Evolutionary conservation across 2,888 invertebrate genomes (phyloP).

Genomic region (Brachylomia viminalis): DNA sequence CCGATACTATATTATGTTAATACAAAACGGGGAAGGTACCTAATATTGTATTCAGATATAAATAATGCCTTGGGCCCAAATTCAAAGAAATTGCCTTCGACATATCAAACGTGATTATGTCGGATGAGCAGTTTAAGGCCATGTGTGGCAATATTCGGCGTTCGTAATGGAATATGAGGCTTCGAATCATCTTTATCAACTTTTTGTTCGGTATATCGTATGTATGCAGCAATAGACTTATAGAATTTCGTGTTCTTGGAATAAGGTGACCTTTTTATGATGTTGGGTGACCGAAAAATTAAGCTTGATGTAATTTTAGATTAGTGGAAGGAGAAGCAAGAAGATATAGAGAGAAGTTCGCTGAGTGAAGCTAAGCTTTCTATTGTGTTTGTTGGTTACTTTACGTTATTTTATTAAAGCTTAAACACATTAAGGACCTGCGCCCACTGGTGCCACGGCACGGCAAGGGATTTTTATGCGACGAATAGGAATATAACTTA

Average conservation of each 20-base stretch:
- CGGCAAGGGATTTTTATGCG: too few species aligned
- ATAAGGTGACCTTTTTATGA: slow-evolving; percentile 6
- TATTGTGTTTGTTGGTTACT: slow-evolving; percentile 2
- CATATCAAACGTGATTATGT: slow-evolving; percentile 66
- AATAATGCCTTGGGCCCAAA: slow-evolving; percentile 47
- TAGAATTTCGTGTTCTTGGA: slow-evolving; percentile 9
- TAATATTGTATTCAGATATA: slow-evolving; percentile 50
- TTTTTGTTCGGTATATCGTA: slow-evolving; percentile 37
- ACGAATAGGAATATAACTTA: too few species aligned
- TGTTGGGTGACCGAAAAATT: slow-evolving; percentile 38
- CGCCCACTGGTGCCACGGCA: too few species aligned
- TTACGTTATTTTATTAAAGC: too few species aligned
- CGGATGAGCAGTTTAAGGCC: slow-evolving; percentile 63
- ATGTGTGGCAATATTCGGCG: slow-evolving; percentile 64
- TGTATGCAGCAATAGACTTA: slow-evolving; percentile 16
- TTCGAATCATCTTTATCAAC: slow-evolving; percentile 39
- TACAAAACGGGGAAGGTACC: slow-evolving; percentile 41
- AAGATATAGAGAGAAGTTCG: neutral
- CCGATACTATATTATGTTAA: slow-evolving; percentile 52
- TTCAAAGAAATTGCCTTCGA: slow-evolving; percentile 60
- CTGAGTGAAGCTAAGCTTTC: neutral
- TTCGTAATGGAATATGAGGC: slow-evolving; percentile 49
- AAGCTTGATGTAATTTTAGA: slow-evolving; percentile 28
- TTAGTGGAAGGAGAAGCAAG: neutral
- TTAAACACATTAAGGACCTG: too few species aligned